Base-by-base conservation (phyloP, 2,113 vertebrate species). In the Probosciger aterrimus region DNA sequence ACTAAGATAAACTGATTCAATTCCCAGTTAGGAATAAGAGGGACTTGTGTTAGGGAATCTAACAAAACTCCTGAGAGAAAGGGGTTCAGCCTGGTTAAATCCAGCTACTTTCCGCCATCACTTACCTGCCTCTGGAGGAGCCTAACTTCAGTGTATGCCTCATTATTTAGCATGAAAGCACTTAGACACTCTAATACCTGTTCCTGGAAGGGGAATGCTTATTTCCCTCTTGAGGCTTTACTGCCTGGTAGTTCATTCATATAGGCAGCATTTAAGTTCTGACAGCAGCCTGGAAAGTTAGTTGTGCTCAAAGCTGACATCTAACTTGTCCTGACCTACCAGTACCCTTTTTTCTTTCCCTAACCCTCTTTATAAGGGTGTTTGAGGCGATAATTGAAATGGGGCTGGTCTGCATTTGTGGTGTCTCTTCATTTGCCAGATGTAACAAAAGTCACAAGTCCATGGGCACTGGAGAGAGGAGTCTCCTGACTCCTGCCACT, bases 281-380 rank as follows among this genome's bases (percentile, higher is more conserved):
- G 57, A 60, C 43, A 89, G 43, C 20, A 83, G 19, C 50, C 33
- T 59, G 31, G 12, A 33, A 89, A 80, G 3, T 46, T 25, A 62
- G 8, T 30, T 68, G n/a, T 19, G 12, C n/a, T 69, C 53, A 64
- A 60, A 89, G 28, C 6, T 57, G 71, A 14, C 20, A 80, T 6
- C 24, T 68, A n/a, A 27, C 24, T 53, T 83, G 57, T 92, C 35
- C 25, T 60, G 85, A 73, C 12, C 39, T 46, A 11, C 14, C 18
- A 14, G 1, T 64, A 18, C 33, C 59, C 9, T 41, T 82, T 71
- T 91, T 53, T 16, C 11, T 76, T 80, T 89, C n/a, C 18, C 14
- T 1, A 0, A 8, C 30, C 1, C 0, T 57, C 18, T 83, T 76
- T 39, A 30, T 18, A 50, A 71, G n/a, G 14, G 18, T 57, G 8